Evolutionary conservation across 2,888 invertebrate genomes (phyloP).

Genomic region (Biston betularia): DNA sequence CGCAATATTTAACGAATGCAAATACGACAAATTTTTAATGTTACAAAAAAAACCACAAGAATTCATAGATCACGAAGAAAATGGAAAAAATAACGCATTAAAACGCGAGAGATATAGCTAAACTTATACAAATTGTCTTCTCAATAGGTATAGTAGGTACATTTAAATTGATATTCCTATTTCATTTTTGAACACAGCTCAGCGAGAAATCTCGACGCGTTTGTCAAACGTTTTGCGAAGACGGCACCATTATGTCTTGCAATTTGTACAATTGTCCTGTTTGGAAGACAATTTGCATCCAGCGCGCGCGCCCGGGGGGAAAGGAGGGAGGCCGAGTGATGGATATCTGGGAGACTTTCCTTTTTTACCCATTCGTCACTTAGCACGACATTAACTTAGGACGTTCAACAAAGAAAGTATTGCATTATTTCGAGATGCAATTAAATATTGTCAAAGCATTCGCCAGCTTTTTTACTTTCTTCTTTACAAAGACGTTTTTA

Average conservation of each 20-base stretch:
- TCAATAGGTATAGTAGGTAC: too few relatives aligned
- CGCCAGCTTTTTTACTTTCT: too few relatives aligned
- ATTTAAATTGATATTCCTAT: too few relatives aligned
- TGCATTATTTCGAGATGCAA: background rate
- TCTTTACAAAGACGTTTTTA: too few relatives aligned
- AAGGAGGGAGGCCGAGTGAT: conserved; percentile 18
- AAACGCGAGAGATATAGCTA: too few relatives aligned
- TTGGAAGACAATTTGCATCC: conserved; percentile 7
- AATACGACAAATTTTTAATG: too few relatives aligned
- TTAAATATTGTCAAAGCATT: background rate
- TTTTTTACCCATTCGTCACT: conserved; percentile 25
- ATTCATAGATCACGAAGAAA: too few relatives aligned
- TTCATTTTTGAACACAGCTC: background rate
- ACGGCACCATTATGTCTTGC: conserved; percentile 1
- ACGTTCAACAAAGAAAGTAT: background rate
- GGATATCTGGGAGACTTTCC: conserved; percentile 1
- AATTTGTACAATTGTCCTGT: conserved; percentile 14
- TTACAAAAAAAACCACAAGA: too few relatives aligned
- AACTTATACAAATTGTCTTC: too few relatives aligned
- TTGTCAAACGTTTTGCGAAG: conserved; percentile 21
- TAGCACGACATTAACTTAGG: background rate
- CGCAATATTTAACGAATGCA: too few relatives aligned
- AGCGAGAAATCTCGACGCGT: background rate
- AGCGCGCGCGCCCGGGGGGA: conserved; percentile 14
- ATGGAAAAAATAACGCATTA: too few relatives aligned